Evolutionary conservation across 2,888 invertebrate species (phyloP).

Genomic region (Lasioglossum calceatum): DNA sequence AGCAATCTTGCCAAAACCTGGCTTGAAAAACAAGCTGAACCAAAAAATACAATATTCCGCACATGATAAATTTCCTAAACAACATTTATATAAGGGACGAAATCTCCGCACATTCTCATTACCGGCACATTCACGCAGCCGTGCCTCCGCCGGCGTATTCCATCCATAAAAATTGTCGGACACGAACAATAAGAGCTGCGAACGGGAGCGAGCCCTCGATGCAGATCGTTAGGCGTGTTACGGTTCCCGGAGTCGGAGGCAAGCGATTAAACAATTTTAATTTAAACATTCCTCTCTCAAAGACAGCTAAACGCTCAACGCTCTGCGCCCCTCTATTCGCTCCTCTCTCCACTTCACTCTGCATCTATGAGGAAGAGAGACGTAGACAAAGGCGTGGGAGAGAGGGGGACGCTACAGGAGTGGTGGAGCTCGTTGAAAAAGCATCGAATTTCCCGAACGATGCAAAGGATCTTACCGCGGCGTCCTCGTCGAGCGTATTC

Average conservation of each 20-base stretch:
- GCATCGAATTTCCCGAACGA: conserved; percentile 56
- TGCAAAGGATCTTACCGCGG: conserved; percentile 42
- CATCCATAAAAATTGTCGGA: neutral
- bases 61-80: neutral
- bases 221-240: conserved; percentile 20
- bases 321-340: neutral
- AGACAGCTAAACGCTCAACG: neutral
- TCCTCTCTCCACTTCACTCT: neutral
- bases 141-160: neutral
- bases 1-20: neutral
- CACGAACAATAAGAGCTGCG: conserved; percentile 11
- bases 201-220: neutral
- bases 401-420: neutral
- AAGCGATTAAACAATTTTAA: conserved; percentile 39
- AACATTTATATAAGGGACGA: neutral
- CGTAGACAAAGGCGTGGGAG: neutral
- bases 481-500: conserved; percentile 41
- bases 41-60: neutral
- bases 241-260: neutral
- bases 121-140: neutral
- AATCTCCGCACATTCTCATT: neutral
- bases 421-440: conserved; percentile 37
- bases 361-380: neutral
- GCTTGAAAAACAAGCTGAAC: neutral
- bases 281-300: conserved; percentile 40